A percentile compares a stretch with the other conserved stretches of the same genome.
These are phyloP conservation scores for Struthidea cinerea DNA, from an alignment of 2,113 vertebrate species.

Conservation along the genomic window DNA sequence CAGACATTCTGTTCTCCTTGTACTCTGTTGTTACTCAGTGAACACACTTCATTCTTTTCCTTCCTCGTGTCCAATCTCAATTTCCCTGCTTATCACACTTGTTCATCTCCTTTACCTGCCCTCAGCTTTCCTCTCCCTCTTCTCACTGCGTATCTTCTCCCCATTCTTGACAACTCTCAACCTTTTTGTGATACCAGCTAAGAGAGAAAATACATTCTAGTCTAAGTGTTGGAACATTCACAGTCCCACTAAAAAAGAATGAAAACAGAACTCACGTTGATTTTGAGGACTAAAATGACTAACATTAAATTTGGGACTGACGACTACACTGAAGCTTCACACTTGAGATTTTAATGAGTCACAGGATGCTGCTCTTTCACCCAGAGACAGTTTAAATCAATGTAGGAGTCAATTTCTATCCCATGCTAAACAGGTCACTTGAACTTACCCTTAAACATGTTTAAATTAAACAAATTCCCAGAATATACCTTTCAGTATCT, in stretches of 20 bases:
- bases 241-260: not conserved
- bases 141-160: not conserved
- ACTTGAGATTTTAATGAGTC: not conserved
- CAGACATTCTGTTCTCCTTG: not conserved
- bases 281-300: not conserved
- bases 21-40: not conserved
- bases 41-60: not conserved
- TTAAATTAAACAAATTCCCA: not conserved
- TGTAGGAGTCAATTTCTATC: not conserved
- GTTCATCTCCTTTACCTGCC: not conserved
- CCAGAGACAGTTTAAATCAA: not conserved
- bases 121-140: constrained; percentile 35
- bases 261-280: not conserved
- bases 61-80: not conserved
- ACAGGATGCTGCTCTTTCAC: not conserved
- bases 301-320: not conserved
- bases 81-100: not conserved
- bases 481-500: not conserved
- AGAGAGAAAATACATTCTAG: constrained; percentile 10
- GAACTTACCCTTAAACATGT: not conserved
- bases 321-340: not conserved
- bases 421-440: not conserved
- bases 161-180: not conserved
- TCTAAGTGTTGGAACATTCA: not conserved
- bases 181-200: not conserved